Conservation (phyloP, 2,113 vertebrate species). For the Malurus cyaneus region DNA sequence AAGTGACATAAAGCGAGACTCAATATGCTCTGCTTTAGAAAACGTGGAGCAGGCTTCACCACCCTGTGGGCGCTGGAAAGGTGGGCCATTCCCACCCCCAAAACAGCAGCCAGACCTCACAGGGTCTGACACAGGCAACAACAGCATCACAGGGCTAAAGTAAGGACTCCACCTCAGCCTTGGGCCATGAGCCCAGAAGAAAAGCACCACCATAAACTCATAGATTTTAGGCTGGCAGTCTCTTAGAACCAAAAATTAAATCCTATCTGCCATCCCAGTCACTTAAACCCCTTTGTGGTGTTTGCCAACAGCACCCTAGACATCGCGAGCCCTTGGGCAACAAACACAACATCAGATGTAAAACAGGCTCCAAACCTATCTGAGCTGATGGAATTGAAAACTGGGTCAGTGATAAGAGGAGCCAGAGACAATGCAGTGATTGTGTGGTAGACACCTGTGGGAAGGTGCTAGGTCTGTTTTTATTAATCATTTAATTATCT, state of each 20-base stretch:
- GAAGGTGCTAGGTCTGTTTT: not conserved
- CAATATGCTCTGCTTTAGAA: not conserved
- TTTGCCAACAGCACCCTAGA: not conserved
- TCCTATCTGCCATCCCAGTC: not conserved
- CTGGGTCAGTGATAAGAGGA: not conserved
- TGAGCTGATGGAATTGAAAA: not conserved
- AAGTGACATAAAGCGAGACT: conserved; percentile 3
- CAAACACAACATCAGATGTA: rapidly evolving
- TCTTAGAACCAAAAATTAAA: not conserved
- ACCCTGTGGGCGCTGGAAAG: not conserved
- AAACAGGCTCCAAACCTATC: not conserved
- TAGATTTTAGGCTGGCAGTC: not conserved
- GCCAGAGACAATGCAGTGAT: not conserved
- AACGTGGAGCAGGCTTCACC: not conserved
- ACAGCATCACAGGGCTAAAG: not conserved
- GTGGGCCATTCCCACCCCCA: not conserved
- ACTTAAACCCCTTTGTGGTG: not conserved
- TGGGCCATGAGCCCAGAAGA: not conserved
- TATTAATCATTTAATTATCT: conserved; percentile 33
- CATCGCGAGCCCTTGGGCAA: not conserved
- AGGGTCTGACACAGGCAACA: not conserved
- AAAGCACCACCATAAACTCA: not conserved
- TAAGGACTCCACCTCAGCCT: not conserved
- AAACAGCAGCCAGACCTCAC: not conserved
- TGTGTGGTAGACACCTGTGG: not conserved